Base-by-base conservation (phyloP, 1,140 invertebrate species). In the Drosophila navojoa region DNA sequence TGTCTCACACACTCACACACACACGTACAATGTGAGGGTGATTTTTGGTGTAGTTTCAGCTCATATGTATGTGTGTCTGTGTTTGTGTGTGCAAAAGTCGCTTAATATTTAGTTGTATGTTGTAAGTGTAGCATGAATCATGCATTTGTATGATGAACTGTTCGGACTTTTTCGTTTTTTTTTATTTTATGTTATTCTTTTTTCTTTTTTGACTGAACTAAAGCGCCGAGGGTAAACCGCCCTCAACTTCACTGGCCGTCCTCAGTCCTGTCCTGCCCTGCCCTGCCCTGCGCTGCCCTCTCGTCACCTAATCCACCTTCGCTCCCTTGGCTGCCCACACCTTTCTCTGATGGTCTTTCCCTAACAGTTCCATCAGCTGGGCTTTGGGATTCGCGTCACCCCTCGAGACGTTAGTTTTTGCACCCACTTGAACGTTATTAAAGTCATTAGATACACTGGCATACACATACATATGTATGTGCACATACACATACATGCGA, bases 61-160 rank as follows among this genome's bases (percentile, higher is more conserved):
- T 45, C 11, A 25, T 55, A 13, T 47, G 27, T 32, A 25, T 55
- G 15, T 47, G 3, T 32, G 9, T 35, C 13, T 50, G 29, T 45
- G 19, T 38, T 15, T 38, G 47, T 61, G 55, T n/a, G n/a, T n/a
- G n/a, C n/a, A 49, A 45, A 71, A 57, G 55, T 69, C 58, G 52
- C 57, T 74, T 69, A 69, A 61, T 71, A 75, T 75, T 75, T 75
- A 71, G 67, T 71, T 64, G 57, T 45, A 63, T 63, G 54, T 69
- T 61, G 53, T 69, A 57, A 69, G 59, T 62, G 66, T 62, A 58
- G 58, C 44, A 75, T 71, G 72, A 75, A 71, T 75, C 72, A 71
- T 75, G 60, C 54, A 59, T 47, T 61, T 32, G 22, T 35, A 44
- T 38, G 42, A 40, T 55, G 55, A 44, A 68, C 54, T 53, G 35